These are phyloP conservation scores for Brachyopa scutellaris DNA, from an alignment of 2,888 invertebrate genomes.

Conservation along the genomic window DNA sequence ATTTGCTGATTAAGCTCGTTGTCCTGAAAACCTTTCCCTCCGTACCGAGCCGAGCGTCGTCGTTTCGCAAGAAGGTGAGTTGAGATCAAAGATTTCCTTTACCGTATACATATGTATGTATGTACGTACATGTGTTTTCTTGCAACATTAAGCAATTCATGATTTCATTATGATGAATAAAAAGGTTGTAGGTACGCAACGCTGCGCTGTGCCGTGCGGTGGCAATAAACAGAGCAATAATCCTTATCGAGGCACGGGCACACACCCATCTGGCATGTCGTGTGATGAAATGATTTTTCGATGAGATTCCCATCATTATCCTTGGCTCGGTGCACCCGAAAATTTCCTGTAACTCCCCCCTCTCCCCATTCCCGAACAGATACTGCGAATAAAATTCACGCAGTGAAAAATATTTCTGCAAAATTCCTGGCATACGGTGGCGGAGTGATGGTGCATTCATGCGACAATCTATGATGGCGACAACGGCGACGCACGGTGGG, in stretches of 20 bases:
- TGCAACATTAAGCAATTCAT: slow-evolving; percentile 73
- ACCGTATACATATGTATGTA: too few species aligned
- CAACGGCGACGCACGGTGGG: background rate
- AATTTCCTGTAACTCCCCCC: slow-evolving; percentile 43
- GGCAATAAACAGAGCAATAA: slow-evolving; percentile 72
- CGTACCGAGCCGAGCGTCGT: background rate
- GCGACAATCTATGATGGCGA: too few species aligned
- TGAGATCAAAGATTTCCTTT: slow-evolving; percentile 64
- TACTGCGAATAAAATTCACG: slow-evolving; percentile 70
- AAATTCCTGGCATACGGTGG: slow-evolving; percentile 50
- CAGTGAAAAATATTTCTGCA: slow-evolving; percentile 63
- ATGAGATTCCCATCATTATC: slow-evolving; percentile 72
- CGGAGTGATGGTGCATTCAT: background rate
- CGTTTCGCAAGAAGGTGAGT: slow-evolving; percentile 44
- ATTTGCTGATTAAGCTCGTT: slow-evolving; percentile 64
- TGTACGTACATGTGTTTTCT: slow-evolving; percentile 63
- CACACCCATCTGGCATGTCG: slow-evolving; percentile 44
- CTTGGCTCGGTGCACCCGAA: slow-evolving; percentile 67
- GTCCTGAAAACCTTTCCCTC: background rate
- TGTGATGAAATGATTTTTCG: slow-evolving; percentile 70
- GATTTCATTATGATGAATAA: slow-evolving; percentile 68
- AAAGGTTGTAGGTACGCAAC: slow-evolving; percentile 55
- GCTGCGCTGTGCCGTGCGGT: slow-evolving; percentile 41
- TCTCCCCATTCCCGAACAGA: slow-evolving; percentile 47
- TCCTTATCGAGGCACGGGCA: slow-evolving; percentile 62